Base-by-base conservation (phyloP, 2,113 vertebrate species). In the Zosterops lateralis region DNA sequence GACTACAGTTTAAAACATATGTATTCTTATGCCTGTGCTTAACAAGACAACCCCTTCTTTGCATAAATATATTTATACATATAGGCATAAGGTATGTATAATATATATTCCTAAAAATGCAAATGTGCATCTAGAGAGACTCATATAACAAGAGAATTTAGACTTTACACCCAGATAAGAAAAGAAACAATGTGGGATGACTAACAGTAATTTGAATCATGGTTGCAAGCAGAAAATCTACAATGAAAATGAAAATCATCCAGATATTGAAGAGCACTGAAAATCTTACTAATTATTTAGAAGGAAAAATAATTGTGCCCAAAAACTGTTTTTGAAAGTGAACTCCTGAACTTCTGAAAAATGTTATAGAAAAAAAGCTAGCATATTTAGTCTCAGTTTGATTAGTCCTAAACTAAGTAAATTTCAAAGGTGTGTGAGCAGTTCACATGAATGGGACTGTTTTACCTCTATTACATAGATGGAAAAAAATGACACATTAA, bases 11-110 rank as follows among this genome's bases (percentile, higher is more conserved):
- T 75, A 61, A 92, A 91, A 78, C 2, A 50, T 1, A 19, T 17
- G n/a, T 3, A 22, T 36, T 32, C 0, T 4, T 2, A 0, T 54
- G 3, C 2, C 20, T 88, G 6, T 76, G 31, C 54, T 54, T 80
- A 83, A 65, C 64, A 79, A 42, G 10, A 72, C 10, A 72, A 21
- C 1, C 2, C 7, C 3, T 22, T 56, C 11, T 76, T 61, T 57
- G 11, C 17, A 82, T 18, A 60, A 21, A 34, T 20, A 16, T 53
- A 50, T 87, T 81, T 67, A 50, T 19, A 66, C 17, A 45, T 26
- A 64, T 4, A 70, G 7, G 18, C 12, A 77, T 15, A 25, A 14
- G 18, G 24, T 44, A 21, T 17, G 45, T 6, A 26, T 15, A 48
- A 60, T 17, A 74, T 13, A 12, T 19, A 65, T 25, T 17, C 18